These are phyloP conservation scores for Melanophora roralis DNA, from an alignment of 2,888 invertebrate genomes.

Conservation along the genomic window DNA sequence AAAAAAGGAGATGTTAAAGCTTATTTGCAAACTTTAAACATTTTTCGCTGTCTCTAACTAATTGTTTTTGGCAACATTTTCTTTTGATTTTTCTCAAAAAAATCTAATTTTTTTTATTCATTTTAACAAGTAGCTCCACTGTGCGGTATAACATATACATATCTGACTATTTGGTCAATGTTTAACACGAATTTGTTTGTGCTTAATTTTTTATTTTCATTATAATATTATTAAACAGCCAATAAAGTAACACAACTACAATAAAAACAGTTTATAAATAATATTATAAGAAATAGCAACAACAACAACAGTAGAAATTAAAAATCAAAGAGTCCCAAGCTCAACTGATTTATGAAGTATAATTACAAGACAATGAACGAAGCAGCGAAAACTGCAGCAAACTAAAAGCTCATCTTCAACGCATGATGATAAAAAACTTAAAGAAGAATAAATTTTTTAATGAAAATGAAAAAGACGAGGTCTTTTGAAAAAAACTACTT, in stretches of 20 bases:
- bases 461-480: slow-evolving; percentile 49
- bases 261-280: slow-evolving; percentile 52
- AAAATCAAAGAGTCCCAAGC: slow-evolving; percentile 61
- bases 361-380: slow-evolving; percentile 62
- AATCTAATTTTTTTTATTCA: too few relatives aligned
- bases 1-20: too few relatives aligned
- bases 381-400: slow-evolving; percentile 2
- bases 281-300: slow-evolving; percentile 32
- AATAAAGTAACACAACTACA: slow-evolving; percentile 37
- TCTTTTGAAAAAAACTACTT: slow-evolving; percentile 52
- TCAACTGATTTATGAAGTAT: slow-evolving; percentile 63
- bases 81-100: too few relatives aligned
- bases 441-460: slow-evolving; percentile 25
- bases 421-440: slow-evolving; percentile 8
- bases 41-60: too few relatives aligned
- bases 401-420: not conserved
- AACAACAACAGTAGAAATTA: slow-evolving; percentile 21
- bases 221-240: slow-evolving; percentile 45
- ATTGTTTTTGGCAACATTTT: too few relatives aligned
- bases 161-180: slow-evolving; percentile 41
- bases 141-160: not conserved
- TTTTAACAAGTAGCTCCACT: too few relatives aligned
- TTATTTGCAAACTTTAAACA: too few relatives aligned
- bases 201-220: not conserved
- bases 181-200: slow-evolving; percentile 57